Evolutionary conservation across 2,113 vertebrate genomes (phyloP).

Genomic region (Chauna torquata): DNA sequence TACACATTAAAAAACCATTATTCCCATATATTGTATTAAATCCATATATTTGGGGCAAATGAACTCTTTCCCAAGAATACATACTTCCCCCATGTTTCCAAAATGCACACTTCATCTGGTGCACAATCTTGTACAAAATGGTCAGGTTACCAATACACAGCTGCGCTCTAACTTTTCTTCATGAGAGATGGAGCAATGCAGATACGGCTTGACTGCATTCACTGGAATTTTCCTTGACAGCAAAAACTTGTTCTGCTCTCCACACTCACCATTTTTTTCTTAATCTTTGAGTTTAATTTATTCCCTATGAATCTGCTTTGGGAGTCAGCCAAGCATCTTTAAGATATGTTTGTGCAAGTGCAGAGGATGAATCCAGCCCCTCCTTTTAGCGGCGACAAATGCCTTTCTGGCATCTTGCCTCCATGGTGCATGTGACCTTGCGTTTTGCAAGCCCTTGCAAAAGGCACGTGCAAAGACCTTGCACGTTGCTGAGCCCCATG

Average conservation of each 20-base stretch:
- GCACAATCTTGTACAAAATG: neutral
- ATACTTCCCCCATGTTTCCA: neutral
- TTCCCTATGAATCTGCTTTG: neutral
- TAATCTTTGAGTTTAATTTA: neutral
- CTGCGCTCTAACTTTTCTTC: neutral
- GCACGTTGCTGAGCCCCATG: neutral
- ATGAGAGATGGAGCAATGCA: neutral
- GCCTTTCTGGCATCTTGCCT: neutral
- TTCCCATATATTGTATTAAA: neutral
- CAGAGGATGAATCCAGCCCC: neutral
- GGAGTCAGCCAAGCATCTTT: neutral
- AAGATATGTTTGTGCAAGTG: neutral
- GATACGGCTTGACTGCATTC: neutral
- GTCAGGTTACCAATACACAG: neutral
- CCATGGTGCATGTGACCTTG: neutral
- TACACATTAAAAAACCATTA: rapidly evolving
- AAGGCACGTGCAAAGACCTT: neutral
- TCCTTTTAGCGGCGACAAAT: neutral
- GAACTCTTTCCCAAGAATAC: neutral
- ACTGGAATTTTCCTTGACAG: neutral
- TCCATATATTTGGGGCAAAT: neutral
- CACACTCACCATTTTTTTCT: rapidly evolving
- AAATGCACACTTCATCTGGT: neutral
- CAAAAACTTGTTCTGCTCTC: neutral
- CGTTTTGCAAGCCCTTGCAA: neutral